Base-by-base conservation (phyloP, 2,113 vertebrate genomes). In the Psephotus haematonotus region DNA sequence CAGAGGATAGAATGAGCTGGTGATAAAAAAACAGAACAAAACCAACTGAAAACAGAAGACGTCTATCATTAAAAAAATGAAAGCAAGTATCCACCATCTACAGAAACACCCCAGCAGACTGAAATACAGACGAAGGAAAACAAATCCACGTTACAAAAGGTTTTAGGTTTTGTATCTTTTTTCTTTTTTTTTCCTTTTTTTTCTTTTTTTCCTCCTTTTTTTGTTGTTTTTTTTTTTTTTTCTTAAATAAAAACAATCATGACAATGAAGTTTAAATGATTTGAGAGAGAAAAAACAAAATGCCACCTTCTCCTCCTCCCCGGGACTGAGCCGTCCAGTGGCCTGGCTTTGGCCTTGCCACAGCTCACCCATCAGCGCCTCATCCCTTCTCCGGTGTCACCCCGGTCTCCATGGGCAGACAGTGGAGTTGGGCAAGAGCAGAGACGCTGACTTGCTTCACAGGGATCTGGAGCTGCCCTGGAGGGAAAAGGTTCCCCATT, bases 211-310 rank as follows among this genome's bases (percentile, higher is more conserved):
- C 70, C 75, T 39, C 39, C 82, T 77, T 88, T 79, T 90, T 94
- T 77, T 88, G 60, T 60, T 63, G 82, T 86, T 90, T 93, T 78
- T 81, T 70, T 47, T 82, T 91, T 76, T 93, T 95, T 96, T 87
- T 93, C 94, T 96, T 94, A 87, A 97, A 95, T 95, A 95, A 96
- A 97, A 95, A 92, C 62, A 94, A 96, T 80, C 81, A 92, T 96
- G 97, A 97, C 86, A 72, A 88, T 82, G 97, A 96, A 82, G 49
- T 92, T 82, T 97, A 96, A 95, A 94, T 85, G 87, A 96, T 95
- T 91, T 0, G 90, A 88, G 81, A 93, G 89, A 97, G 86, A 88
- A 75, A 91, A 86, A 23, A 68, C 83, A 62, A 81, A 74, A 53
- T 33, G 65, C 95, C 92, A 92, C 86, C 91, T 87, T 89, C 77